Conservation (phyloP, 2,113 vertebrate species). For the Tupaia chinensis region DNA sequence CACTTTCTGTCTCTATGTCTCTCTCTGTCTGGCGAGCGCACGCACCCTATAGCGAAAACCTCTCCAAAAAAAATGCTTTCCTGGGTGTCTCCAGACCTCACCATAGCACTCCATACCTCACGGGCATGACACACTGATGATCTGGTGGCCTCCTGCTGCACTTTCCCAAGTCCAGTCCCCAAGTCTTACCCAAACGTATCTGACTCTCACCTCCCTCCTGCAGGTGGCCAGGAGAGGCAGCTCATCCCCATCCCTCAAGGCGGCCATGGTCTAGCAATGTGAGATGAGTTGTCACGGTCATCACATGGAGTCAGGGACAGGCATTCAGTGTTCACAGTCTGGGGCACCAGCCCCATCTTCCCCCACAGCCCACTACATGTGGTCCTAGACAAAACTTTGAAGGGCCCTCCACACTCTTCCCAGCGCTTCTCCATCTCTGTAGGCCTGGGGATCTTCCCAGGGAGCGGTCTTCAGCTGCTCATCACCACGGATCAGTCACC, state of each 20-base stretch:
- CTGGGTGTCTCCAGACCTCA: not conserved
- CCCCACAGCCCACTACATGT: not conserved
- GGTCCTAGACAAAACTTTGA: not conserved
- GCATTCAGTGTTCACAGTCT: rapidly evolving
- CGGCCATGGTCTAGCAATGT: rapidly evolving
- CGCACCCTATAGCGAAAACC: too few species aligned
- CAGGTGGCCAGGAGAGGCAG: not conserved
- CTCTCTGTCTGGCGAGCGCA: too few species aligned
- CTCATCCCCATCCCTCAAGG: not conserved
- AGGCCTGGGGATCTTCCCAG: not conserved
- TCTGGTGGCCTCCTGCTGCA: not conserved
- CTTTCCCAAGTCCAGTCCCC: not conserved
- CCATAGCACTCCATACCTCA: not conserved
- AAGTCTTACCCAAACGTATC: not conserved
- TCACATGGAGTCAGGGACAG: not conserved
- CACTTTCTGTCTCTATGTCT: too few species aligned
- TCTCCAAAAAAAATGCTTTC: too few species aligned
- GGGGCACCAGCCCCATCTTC: not conserved
- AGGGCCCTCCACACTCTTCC: not conserved
- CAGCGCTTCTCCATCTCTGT: not conserved
- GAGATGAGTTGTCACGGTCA: not conserved
- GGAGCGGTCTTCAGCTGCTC: too few species aligned
- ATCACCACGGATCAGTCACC: not conserved
- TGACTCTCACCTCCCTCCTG: not conserved
- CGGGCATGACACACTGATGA: rapidly evolving